Conservation (phyloP, 2,888 invertebrate genomes). For the Camptogramma bilineatum region DNA sequence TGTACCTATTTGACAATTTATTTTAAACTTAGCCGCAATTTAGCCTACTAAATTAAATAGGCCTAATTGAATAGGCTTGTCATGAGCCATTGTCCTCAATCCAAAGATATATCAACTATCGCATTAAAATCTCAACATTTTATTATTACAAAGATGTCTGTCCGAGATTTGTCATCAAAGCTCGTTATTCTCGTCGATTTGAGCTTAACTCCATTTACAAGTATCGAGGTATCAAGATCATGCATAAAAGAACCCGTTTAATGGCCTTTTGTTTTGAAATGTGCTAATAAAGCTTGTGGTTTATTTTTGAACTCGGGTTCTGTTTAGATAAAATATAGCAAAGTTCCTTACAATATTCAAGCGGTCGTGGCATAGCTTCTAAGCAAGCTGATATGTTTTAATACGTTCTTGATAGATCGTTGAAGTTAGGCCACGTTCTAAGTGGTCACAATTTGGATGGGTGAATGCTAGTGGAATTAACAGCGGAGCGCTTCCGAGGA, state of each 20-base stretch:
- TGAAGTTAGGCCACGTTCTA: no score
- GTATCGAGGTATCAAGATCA: slow-evolving; percentile 51
- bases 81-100: not conserved
- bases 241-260: slow-evolving; percentile 47
- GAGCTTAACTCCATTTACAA: slow-evolving; percentile 38
- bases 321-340: slow-evolving; percentile 10
- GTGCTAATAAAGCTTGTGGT: slow-evolving; percentile 24
- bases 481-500: no score
- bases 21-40: no score
- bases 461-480: no score
- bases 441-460: no score
- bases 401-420: no score
- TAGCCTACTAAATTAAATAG: no score
- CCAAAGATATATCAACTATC: slow-evolving; percentile 8
- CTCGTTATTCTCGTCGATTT: slow-evolving; percentile 29
- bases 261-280: slow-evolving; percentile 47
- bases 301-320: slow-evolving; percentile 28
- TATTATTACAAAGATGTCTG: slow-evolving; percentile 20
- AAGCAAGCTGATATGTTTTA: no score
- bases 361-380: no score
- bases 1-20: no score
- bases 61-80: no score
- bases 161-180: slow-evolving; percentile 28
- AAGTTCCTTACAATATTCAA: not conserved
- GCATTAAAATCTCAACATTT: slow-evolving; percentile 15